Conservation (phyloP, 2,797 vertebrate genomes). For the Paratrypauchen microcephalus region DNA sequence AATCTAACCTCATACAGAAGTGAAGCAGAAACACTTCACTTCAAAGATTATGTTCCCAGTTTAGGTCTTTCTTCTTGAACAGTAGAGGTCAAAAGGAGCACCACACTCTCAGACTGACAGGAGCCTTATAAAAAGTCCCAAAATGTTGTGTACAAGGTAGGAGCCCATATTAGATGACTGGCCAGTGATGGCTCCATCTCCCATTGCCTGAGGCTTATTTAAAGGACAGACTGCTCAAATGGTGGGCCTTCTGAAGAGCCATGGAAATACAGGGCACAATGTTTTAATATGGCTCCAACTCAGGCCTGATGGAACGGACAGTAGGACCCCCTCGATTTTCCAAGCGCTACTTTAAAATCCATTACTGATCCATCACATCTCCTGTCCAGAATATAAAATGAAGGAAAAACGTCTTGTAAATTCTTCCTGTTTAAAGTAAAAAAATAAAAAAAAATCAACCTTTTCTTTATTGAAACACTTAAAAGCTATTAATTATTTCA, state of each 20-base stretch:
- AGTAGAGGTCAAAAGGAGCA: not conserved
- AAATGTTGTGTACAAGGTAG: not conserved
- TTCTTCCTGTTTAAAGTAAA: constrained; percentile 1
- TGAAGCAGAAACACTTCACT: not conserved
- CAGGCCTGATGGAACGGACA: constrained; percentile 24
- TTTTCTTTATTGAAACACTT: not conserved
- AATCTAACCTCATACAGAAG: not conserved
- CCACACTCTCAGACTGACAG: not conserved
- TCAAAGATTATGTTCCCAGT: not conserved
- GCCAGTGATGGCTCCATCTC: constrained; percentile 20
- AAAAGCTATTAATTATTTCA: not conserved
- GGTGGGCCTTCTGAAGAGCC: constrained; percentile 20
- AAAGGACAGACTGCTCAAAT: constrained; percentile 43
- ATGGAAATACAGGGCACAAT: constrained; percentile 29
- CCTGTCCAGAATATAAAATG: constrained; percentile 25
- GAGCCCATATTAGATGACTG: not conserved
- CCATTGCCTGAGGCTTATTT: constrained; percentile 30
- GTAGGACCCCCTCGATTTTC: constrained; percentile 32
- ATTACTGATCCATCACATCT: constrained; percentile 38
- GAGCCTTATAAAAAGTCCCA: not conserved
- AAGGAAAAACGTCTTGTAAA: not conserved
- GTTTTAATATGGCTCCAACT: constrained; percentile 47
- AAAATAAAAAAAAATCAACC: constrained; percentile 14
- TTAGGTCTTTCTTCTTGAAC: not conserved
- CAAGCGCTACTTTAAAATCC: constrained; percentile 50